Evolutionary conservation across 1,140 invertebrate genomes (phyloP).

Genomic region (Drosophila navojoa): DNA sequence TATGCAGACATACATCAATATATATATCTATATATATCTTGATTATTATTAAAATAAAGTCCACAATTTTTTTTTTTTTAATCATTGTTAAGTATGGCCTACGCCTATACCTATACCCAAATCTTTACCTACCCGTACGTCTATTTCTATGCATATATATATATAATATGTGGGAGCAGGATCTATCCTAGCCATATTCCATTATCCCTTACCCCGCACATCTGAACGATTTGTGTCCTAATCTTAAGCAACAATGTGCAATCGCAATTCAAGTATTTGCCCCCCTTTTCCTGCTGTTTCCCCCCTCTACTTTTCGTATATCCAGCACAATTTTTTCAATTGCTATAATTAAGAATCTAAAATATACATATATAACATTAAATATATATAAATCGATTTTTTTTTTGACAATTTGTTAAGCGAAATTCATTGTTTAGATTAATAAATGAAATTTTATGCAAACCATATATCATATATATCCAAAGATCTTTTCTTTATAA

Average conservation of each 20-base stretch:
- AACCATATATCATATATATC: not conserved
- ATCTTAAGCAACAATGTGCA: slow-evolving; percentile 64
- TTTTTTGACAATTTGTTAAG: slow-evolving; percentile 65
- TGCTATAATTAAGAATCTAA: slow-evolving; percentile 26
- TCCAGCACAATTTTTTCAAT: not conserved
- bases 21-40: not conserved
- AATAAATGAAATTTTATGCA: slow-evolving; percentile 52
- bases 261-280: slow-evolving; percentile 34
- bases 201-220: not conserved
- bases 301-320: not conserved
- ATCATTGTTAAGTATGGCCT: slow-evolving; percentile 45
- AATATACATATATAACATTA: not conserved
- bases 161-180: slow-evolving; percentile 7
- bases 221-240: slow-evolving; percentile 32
- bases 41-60: slow-evolving; percentile 37
- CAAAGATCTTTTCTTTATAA: not conserved
- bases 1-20: slow-evolving; percentile 10
- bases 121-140: no score
- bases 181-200: slow-evolving; percentile 50
- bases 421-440: slow-evolving; percentile 60
- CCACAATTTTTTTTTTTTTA: slow-evolving; percentile 17
- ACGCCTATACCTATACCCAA: no score
- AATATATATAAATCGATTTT: slow-evolving; percentile 41
- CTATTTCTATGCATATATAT: slow-evolving; percentile 10
- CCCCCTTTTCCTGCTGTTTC: slow-evolving; percentile 27